Conservation (phyloP, 2,797 vertebrate species). For the Syngnathus acus region DNA sequence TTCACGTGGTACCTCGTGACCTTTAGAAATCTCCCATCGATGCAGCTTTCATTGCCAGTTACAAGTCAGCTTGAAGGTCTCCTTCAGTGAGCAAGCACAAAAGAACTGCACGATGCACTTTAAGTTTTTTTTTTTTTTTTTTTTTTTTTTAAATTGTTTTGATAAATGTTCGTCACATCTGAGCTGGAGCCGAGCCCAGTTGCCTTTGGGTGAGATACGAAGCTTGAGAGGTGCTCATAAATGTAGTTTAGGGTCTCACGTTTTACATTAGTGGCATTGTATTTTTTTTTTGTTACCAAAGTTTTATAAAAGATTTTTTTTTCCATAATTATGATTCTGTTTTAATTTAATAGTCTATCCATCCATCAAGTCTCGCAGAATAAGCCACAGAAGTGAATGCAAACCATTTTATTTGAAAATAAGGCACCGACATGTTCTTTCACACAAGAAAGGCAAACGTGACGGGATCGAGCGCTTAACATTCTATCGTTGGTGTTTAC, state of each 20-base stretch:
- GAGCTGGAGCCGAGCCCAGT: too few species aligned
- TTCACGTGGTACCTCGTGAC: slow-evolving; percentile 18
- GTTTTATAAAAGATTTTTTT: background rate
- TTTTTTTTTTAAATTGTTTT: too few species aligned
- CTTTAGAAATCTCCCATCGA: slow-evolving; percentile 42
- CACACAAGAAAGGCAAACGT: slow-evolving; percentile 30
- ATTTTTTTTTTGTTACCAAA: background rate
- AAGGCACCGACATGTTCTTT: slow-evolving; percentile 20
- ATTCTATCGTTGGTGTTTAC: slow-evolving; percentile 16
- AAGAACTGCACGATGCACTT: slow-evolving; percentile 8
- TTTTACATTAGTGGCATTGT: too few species aligned
- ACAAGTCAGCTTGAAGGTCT: slow-evolving; percentile 24
- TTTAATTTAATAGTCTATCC: background rate
- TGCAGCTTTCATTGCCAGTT: slow-evolving; percentile 49
- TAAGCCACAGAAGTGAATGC: background rate
- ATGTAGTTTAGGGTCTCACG: background rate
- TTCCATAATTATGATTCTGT: background rate
- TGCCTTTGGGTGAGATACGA: too few species aligned
- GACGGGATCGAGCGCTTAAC: slow-evolving; percentile 17
- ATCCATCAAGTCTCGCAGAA: background rate
- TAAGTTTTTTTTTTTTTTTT: background rate
- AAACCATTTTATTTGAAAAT: slow-evolving; percentile 53
- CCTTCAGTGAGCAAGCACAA: slow-evolving; percentile 23
- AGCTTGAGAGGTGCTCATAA: too few species aligned
- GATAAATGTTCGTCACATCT: too few species aligned